Conservation (phyloP, 2,113 vertebrate genomes). For the Ramphastos sulfuratus region DNA sequence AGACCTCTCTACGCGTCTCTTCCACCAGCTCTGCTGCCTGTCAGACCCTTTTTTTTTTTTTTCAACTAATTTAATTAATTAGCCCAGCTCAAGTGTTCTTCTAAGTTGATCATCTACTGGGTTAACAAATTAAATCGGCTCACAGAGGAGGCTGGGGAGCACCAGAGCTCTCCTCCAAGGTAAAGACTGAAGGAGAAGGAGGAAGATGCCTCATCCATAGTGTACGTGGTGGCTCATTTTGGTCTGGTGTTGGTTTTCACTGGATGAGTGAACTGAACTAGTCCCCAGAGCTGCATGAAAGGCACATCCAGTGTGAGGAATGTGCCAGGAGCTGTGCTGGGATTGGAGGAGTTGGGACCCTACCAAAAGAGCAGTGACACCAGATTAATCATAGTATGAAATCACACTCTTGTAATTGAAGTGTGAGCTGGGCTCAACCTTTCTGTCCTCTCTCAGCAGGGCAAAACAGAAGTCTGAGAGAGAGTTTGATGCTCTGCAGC, state of each 20-base stretch:
- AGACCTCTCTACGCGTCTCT: slow-evolving; percentile 39
- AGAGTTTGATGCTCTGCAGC: not conserved
- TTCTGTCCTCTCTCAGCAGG: not conserved
- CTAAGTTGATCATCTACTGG: slow-evolving; percentile 46
- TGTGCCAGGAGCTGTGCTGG: accelerated
- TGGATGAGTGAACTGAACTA: not conserved
- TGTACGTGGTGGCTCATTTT: not conserved
- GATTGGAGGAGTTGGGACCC: not conserved
- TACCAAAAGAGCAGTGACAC: accelerated
- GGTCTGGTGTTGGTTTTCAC: not conserved
- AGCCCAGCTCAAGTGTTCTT: slow-evolving; percentile 50
- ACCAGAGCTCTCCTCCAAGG: not conserved
- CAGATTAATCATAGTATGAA: not conserved
- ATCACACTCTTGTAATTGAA: not conserved
- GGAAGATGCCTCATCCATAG: not conserved
- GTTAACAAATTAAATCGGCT: not conserved
- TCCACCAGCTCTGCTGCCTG: not conserved
- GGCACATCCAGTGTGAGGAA: not conserved
- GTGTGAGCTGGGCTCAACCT: not conserved
- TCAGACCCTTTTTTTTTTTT: slow-evolving; percentile 24
- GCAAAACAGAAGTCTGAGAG: not conserved
- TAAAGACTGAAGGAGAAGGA: not conserved
- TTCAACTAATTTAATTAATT: slow-evolving; percentile 53
- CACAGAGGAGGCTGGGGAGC: not conserved
- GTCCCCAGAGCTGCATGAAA: not conserved